Conservation (phyloP, 2,888 invertebrate species). For the Polyommatus icarus region DNA sequence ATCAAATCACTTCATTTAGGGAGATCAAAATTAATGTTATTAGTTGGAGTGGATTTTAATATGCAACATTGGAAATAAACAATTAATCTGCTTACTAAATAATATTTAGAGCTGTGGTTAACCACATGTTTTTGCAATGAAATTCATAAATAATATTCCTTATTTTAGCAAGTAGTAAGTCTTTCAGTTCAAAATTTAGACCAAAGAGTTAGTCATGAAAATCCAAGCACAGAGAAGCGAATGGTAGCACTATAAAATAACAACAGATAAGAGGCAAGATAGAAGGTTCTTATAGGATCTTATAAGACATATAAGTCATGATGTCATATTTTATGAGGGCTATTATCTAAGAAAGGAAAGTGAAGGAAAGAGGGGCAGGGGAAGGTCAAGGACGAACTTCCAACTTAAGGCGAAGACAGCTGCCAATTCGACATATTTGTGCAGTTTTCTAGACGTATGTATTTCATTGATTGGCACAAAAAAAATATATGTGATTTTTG, state of each 20-base stretch:
- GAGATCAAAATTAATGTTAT: conserved; percentile 22
- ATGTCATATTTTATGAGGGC: too few relatives aligned
- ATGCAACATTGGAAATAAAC: not conserved
- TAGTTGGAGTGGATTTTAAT: not conserved
- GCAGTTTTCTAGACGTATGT: too few relatives aligned
- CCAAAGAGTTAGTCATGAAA: not conserved
- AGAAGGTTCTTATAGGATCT: not conserved
- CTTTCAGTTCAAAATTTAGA: not conserved
- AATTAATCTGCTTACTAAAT: not conserved
- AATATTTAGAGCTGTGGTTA: not conserved
- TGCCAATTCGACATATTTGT: too few relatives aligned
- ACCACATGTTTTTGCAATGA: not conserved
- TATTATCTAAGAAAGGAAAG: too few relatives aligned
- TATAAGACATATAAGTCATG: not conserved
- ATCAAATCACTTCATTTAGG: conserved; percentile 47
- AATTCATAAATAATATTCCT: not conserved
- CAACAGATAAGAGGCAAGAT: not conserved
- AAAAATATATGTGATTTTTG: too few relatives aligned
- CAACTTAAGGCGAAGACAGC: too few relatives aligned
- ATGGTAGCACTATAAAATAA: too few relatives aligned
- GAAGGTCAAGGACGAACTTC: too few relatives aligned
- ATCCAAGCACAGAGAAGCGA: not conserved
- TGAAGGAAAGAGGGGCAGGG: too few relatives aligned
- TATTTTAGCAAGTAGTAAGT: not conserved
- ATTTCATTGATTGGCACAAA: too few relatives aligned